A percentile compares a stretch with the other conserved stretches of the same genome.
These are phyloP conservation scores for Ormyrus rosae DNA, from an alignment of 2,888 invertebrate genomes.

Conservation along the genomic window DNA sequence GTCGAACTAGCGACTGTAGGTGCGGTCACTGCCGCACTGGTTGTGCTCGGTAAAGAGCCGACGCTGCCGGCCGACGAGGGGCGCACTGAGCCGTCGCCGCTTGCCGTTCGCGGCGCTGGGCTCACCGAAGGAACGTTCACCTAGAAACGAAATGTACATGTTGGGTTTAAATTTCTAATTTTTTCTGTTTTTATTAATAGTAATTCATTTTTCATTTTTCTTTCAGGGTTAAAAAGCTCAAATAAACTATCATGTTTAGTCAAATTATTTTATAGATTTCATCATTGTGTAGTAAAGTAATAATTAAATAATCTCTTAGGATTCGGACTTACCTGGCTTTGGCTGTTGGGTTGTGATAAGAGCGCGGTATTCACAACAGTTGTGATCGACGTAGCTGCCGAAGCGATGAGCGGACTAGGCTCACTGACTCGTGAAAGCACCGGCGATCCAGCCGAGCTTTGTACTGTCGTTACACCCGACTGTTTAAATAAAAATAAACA, in stretches of 20 bases:
- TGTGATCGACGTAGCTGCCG: conserved; percentile 83
- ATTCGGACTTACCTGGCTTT: conserved; percentile 61
- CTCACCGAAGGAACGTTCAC: conserved; percentile 70
- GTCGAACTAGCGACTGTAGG: conserved; percentile 74
- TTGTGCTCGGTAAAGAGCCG: conserved; percentile 76
- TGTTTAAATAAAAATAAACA: conserved; percentile 43
- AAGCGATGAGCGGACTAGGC: conserved; percentile 84
- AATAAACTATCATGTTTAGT: neutral
- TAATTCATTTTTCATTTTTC: neutral
- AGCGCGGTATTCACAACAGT: conserved; percentile 82
- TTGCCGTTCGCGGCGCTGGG: conserved; percentile 79
- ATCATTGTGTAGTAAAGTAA: no score
- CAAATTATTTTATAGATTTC: no score
- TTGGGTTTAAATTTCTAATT: no score
- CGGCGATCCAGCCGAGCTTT: conserved; percentile 69
- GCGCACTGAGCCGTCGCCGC: conserved; percentile 79
- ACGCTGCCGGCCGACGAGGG: conserved; percentile 77
- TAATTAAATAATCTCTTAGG: no score
- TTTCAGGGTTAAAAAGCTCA: conserved; percentile 48
- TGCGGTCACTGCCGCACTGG: conserved; percentile 70
- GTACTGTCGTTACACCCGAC: conserved; percentile 39
- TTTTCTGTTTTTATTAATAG: no score
- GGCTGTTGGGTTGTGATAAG: conserved; percentile 66
- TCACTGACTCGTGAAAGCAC: conserved; percentile 79
- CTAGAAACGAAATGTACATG: conserved; percentile 19